Percentiles rank a stretch among this genome's conserved stretches.
phyloP scores from a whole-genome alignment of 2,113 vertebrate genomes.

The Neogobius melanostomus region DNA sequence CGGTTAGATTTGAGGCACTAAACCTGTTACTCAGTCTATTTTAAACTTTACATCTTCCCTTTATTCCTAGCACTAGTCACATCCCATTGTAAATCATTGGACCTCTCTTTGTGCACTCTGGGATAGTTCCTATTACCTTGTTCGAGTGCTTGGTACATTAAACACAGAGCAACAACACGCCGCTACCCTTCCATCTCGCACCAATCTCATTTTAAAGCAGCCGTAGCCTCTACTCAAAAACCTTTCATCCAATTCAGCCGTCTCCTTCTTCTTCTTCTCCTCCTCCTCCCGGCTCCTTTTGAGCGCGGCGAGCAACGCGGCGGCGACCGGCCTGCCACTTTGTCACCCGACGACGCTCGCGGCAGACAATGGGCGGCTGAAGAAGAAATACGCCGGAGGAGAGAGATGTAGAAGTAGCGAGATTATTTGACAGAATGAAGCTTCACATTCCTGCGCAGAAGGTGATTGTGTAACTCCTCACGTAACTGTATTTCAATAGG shows the following conservation, averaged over 20 bases:
- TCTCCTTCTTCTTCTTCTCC: not conserved
- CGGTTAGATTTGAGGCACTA: no score
- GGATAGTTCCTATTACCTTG: not conserved
- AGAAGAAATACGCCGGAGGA: conserved; percentile 16
- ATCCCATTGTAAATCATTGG: not conserved
- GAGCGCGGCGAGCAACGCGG: conserved; percentile 8
- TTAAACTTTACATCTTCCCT: no score
- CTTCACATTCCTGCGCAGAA: no score
- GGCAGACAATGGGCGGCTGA: conserved; percentile 35
- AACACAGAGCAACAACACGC: conserved; percentile 5
- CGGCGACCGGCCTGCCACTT: conserved; percentile 28
- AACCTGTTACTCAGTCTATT: no score
- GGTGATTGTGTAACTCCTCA: no score
- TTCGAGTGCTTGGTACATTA: conserved; percentile 7
- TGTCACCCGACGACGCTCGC: conserved; percentile 27
- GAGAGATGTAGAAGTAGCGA: conserved; percentile 15
- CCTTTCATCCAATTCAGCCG: conserved; percentile 42
- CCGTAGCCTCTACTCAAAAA: conserved; percentile 9
- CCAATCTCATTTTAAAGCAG: conserved; percentile 6
- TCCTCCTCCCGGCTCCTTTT: conserved; percentile 3
- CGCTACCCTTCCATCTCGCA: not conserved
- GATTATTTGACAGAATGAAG: conserved; percentile 42
- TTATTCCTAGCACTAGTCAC: no score
- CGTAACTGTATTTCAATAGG: no score
- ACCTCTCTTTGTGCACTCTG: not conserved